A percentile compares a stretch with the other conserved stretches of the same genome.
These are phyloP conservation scores for Cyanistes caeruleus DNA, from an alignment of 2,113 vertebrate genomes.

Conservation along the genomic window DNA sequence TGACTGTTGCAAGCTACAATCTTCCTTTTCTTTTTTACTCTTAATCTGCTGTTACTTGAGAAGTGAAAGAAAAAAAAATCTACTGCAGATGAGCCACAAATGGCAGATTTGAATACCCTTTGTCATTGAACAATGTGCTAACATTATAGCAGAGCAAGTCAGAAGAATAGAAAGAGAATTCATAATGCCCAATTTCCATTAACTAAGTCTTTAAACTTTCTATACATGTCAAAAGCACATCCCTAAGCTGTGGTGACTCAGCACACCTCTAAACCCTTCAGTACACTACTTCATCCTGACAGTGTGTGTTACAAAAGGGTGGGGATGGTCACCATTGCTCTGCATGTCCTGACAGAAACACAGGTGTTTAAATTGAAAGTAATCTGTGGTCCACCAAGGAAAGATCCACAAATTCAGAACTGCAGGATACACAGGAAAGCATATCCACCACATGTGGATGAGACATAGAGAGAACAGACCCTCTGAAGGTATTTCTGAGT, in stretches of 20 bases:
- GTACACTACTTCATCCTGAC: background rate
- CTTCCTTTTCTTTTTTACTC: background rate
- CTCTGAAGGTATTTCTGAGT: background rate
- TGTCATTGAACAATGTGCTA: background rate
- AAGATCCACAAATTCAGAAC: background rate
- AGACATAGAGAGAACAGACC: background rate
- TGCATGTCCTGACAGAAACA: background rate
- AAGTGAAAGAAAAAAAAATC: background rate
- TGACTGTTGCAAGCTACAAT: background rate
- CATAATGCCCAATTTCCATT: background rate
- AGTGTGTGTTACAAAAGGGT: background rate
- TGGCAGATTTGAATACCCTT: background rate
- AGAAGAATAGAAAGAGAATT: background rate
- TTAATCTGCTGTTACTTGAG: background rate
- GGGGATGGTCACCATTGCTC: background rate
- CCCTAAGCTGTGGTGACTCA: background rate
- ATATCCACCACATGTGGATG: background rate
- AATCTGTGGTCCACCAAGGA: background rate
- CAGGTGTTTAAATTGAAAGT: background rate
- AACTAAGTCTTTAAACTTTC: background rate
- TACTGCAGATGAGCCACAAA: background rate
- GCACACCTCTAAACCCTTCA: background rate
- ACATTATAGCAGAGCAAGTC: background rate
- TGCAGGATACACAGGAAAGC: background rate
- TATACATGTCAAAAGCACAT: background rate